Conservation (phyloP, 2,113 vertebrate species). For the Rhea americana region DNA sequence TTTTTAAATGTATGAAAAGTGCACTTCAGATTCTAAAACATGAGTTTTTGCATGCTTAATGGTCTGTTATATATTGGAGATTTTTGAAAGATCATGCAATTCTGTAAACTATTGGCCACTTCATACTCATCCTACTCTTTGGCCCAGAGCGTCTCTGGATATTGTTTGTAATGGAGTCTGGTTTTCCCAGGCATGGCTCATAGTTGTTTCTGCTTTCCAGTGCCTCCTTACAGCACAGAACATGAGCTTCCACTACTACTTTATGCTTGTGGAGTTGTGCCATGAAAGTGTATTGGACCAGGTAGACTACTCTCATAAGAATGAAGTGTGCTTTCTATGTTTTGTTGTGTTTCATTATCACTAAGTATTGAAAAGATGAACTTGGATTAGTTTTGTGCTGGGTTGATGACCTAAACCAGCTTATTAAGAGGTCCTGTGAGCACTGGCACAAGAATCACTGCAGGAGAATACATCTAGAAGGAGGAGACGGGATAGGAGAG, state of each 20-base stretch:
- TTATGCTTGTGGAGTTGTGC: not conserved
- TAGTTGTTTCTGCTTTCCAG: not conserved
- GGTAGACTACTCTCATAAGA: not conserved
- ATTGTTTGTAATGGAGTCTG: not conserved
- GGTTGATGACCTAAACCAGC: not conserved
- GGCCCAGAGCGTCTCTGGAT: not conserved
- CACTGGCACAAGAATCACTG: too few species aligned
- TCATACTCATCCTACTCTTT: not conserved
- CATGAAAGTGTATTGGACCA: not conserved
- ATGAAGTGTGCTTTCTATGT: not conserved
- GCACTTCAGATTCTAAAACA: not conserved
- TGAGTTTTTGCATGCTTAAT: not conserved
- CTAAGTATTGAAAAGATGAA: not conserved
- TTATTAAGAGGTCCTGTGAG: not conserved
- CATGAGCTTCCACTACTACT: not conserved
- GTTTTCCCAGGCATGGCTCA: not conserved
- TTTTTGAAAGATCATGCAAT: not conserved
- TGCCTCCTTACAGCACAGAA: not conserved
- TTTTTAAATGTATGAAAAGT: not conserved
- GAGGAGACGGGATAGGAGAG: not conserved
- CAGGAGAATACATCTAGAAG: rapidly evolving
- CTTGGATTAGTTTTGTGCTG: not conserved
- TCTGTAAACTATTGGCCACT: not conserved
- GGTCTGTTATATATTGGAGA: not conserved
- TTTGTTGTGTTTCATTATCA: not conserved